A percentile compares a stretch with the other conserved stretches of the same genome.
Evolutionary conservation across 2,888 invertebrate genomes (phyloP).

Genomic region (Euplagia quadripunctaria): DNA sequence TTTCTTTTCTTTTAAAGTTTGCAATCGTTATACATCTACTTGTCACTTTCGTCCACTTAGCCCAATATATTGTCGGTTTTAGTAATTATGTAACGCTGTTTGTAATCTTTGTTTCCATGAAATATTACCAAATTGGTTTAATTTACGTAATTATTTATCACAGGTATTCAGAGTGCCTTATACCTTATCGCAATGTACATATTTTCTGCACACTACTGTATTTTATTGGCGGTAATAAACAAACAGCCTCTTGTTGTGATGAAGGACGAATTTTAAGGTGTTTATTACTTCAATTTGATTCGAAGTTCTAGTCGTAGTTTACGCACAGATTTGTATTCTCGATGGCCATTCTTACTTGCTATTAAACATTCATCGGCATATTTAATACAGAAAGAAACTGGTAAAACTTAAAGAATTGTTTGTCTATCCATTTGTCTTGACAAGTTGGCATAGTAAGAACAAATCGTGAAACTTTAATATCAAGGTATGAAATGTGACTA

Average conservation of each 20-base stretch:
- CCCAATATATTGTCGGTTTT: neutral
- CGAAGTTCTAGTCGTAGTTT: no score
- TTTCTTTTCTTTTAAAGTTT: neutral
- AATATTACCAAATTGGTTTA: neutral
- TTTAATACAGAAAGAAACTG: neutral
- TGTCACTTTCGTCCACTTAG: neutral
- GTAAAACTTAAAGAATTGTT: neutral
- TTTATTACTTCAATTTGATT: no score
- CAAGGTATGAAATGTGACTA: no score
- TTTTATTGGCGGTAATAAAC: neutral
- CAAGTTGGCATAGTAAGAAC: neutral
- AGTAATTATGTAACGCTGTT: neutral
- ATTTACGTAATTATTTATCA: slow-evolving; percentile 1
- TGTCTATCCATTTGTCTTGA: neutral
- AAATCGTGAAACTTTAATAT: neutral
- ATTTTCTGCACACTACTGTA: neutral
- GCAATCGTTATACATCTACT: neutral
- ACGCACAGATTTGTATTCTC: neutral
- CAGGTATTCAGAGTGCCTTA: neutral
- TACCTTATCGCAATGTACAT: neutral
- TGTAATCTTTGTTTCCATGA: neutral
- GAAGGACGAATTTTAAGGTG: no score
- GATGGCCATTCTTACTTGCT: neutral
- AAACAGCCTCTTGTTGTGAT: no score
- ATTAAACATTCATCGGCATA: no score